Base-by-base conservation (phyloP, 2,113 vertebrate species). In the Hiodon alosoides region DNA sequence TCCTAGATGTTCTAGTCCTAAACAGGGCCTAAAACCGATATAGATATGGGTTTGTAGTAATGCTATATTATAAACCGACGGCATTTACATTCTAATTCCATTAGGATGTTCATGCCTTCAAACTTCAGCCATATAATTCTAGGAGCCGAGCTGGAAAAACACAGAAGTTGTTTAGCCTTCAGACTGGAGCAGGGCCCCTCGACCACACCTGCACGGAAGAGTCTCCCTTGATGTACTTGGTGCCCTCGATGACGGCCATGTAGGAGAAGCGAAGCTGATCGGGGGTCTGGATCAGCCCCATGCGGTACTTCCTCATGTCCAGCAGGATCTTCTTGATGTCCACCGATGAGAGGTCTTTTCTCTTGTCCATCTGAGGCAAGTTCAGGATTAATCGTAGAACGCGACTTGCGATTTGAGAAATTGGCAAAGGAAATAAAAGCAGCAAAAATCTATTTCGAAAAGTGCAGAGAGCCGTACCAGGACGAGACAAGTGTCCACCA, bases 181-280 rank as follows among this genome's bases (percentile, higher is more conserved):
- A 60, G 13, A 3, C 52, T 46, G 16, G 16, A 4, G 51, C 14
- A 5, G 11, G 3, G 11, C 50, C 48, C 9, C 14, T 57, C 53
- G 1, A 11, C 48, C 53, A 16, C 90, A 98, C 96, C 95, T 97
- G 94, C 82, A 89, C 85, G 67, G 87, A 89, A 79, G 85, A 82
- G 82, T 93, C 92, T 31, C 86, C 91, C 86, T 90, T 87, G 83
- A 94, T 92, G 82, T 86, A 90, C 80, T 93, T 96, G 80, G 93
- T 91, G 86, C 97, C 97, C 89, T 98, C 96, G 77, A 96, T 95
- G 81, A 99, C 94, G 51, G 97, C 96, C 95, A 98, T 94, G 80
- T 98, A 99, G 72, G 97, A 99, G 88, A 99, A 99, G 76, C 96
- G 94, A 65, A 99, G 93, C 83, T 99, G 97, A 87, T 97, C 96